Base-by-base conservation (phyloP, 2,888 invertebrate species). In the Pyralis farinalis region DNA sequence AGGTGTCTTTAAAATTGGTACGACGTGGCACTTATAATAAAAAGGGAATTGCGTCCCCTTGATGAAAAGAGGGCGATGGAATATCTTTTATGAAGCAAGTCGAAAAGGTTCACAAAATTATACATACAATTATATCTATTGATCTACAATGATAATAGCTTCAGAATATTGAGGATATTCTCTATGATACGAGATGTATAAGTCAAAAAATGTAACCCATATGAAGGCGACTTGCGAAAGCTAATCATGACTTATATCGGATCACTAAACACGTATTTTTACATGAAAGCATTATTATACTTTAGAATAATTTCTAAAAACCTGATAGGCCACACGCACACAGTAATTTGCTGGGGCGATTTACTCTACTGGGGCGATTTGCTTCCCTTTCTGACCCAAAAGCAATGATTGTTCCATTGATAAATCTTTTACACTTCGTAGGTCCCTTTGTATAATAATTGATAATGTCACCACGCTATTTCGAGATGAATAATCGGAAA, bases 1-100 rank as follows among this genome's bases (percentile, higher is more conserved):
- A 71, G 65, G 66, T 66, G 63, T 70, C 71, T 73, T 73, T 73
- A 72, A 77, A 77, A 71, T 71, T 63, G 65, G 66, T 65, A 65
- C 68, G 69, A 71, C 62, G 61, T 61, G 60, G 69, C 59, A 52
- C 55, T 58, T 72, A 69, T n/a, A n/a, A n/a, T n/a, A 76, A 72
- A 62, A 71, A 70, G 64, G 63, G 59, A 37, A 22, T 10, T 64
- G 55, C 55, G 68, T 54, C 65, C 62, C 60, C 63, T 64, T 60
- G 53, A 46, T 48, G 46, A 47, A 44, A 53, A 59, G 52, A 54
- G 43, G 51, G 5, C 50, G 47, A 43, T 46, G 47, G 47, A 45
- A 51, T 47, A 45, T 51, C 52, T 49, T 54, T 54, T 51, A 48
- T 53, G 49, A 51, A 45, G 42, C 49, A 55, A 59, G 54, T 49